Evolutionary conservation across 2,797 vertebrate genomes (phyloP), one percentile per base, ranked within the genome.

Genomic region (Neostethus bicornis): DNA sequence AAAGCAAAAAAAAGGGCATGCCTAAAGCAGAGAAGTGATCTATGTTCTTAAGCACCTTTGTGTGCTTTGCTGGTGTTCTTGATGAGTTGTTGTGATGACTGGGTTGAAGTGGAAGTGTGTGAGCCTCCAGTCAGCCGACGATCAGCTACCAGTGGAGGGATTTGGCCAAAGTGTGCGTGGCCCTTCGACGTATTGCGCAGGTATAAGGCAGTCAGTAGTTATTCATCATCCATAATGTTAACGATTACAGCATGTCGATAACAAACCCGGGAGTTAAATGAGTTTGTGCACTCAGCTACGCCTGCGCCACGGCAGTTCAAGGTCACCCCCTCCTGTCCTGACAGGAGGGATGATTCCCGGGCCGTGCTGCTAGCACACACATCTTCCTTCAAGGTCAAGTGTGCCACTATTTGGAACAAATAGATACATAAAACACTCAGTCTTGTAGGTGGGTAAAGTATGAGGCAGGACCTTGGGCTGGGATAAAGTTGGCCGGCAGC

Each of bases 221-320:
- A 86, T 90, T 91, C 86, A 88, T 92, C 90, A 89, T 92, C 89
- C 78, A 77, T 89, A 86, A 92, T 88, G 90, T 90, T 91, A 91
- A 89, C 73, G 83, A 91, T 89, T 88, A 90, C 90, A 89, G 88
- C 83, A 80, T 83, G 90, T 92, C 90, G 86, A 91, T 92, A 91
- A 85, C 81, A 84, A 87, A 85, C 81, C 84, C 77, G 51, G 81
- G 83, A 84, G 87, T 87, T 89, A 90, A 92, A 92, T 92, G 90
- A 91, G 90, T 92, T 89, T 90, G 90, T 90, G 89, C 84, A 85
- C 84, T 85, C 85, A 85, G 86, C 86, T 81, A 87, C 78, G 86
- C 85, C 86, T 82, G 84, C 66, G 75, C 83, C 79, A 69, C 35
- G 21, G 66, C 73, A 61, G 88, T 90, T 91, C 91, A 92, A 92